Conservation (phyloP, 1,140 invertebrate species). For the Spodoptera litura region DNA sequence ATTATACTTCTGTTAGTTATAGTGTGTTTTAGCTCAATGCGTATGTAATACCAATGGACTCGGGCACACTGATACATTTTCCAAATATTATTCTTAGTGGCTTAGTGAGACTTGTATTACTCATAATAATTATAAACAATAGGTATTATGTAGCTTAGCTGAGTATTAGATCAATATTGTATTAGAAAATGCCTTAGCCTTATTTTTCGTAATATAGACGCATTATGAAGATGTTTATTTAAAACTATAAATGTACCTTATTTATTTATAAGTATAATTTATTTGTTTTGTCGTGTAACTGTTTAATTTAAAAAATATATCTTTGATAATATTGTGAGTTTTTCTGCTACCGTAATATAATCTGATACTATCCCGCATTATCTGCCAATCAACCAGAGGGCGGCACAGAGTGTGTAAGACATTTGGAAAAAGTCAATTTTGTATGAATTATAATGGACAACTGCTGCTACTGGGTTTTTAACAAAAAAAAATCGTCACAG, state of each 20-base stretch:
- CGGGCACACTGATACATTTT: too few species aligned
- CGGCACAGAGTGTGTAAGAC: too few species aligned
- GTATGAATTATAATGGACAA: too few species aligned
- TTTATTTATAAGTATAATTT: neutral
- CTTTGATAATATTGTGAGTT: conserved; percentile 1
- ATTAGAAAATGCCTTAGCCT: conserved; percentile 29
- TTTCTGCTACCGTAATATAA: neutral
- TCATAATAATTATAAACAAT: neutral
- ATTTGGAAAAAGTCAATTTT: too few species aligned
- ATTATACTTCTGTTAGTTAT: too few species aligned
- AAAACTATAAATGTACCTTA: neutral
- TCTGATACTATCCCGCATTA: too few species aligned
- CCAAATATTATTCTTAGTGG: neutral
- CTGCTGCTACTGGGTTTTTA: too few species aligned
- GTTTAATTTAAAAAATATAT: neutral
- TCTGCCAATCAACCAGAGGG: too few species aligned
- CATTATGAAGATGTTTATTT: neutral
- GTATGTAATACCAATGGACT: too few species aligned
- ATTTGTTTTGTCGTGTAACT: conserved; percentile 1
- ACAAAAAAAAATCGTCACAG: too few species aligned
- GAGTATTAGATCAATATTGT: neutral
- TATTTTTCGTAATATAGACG: conserved; percentile 47
- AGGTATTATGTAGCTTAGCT: conserved; percentile 6
- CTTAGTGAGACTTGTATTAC: conserved; percentile 13
- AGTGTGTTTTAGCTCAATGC: too few species aligned